These are phyloP conservation scores for Andrena fulva DNA, from an alignment of 2,888 invertebrate genomes.

Conservation along the genomic window DNA sequence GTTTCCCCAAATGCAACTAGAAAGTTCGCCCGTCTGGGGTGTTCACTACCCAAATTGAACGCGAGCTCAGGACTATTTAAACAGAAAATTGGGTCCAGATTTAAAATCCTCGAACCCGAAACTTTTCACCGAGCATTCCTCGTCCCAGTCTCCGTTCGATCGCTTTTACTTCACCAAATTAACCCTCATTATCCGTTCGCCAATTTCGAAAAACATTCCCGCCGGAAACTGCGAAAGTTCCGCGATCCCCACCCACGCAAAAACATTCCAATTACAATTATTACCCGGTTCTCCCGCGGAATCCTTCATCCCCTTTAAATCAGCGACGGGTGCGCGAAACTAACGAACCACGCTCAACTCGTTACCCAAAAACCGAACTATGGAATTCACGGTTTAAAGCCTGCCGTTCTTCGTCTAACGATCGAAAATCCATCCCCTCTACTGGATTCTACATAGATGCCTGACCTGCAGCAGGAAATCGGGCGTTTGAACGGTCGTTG, in stretches of 20 bases:
- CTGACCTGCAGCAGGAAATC: too few relatives aligned
- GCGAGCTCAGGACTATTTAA: slow-evolving; percentile 17
- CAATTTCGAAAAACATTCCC: slow-evolving; percentile 1
- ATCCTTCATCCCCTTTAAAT: slow-evolving; percentile 36
- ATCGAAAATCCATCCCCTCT: not conserved
- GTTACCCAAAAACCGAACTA: slow-evolving; percentile 34
- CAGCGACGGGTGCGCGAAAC: slow-evolving; percentile 35
- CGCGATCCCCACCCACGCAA: slow-evolving; percentile 2
- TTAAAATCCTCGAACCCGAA: slow-evolving; percentile 1
- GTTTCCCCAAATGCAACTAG: not conserved
- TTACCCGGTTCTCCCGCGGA: slow-evolving; percentile 20
- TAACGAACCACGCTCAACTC: slow-evolving; percentile 49
- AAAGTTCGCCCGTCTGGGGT: slow-evolving; percentile 1
- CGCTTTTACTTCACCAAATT: slow-evolving; percentile 18
- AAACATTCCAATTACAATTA: slow-evolving; percentile 47
- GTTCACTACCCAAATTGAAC: slow-evolving; percentile 4
- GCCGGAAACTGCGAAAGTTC: not conserved
- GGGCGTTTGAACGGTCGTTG: too few relatives aligned
- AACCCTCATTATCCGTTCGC: slow-evolving; percentile 12
- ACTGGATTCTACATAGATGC: not conserved
- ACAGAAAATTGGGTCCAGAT: slow-evolving; percentile 2
- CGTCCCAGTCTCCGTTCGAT: not conserved
- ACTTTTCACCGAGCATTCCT: slow-evolving; percentile 2
- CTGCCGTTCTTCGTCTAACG: not conserved
- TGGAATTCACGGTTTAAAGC: slow-evolving; percentile 14